Conservation (phyloP, 1,140 invertebrate species). For the Archivesica marissinica region DNA sequence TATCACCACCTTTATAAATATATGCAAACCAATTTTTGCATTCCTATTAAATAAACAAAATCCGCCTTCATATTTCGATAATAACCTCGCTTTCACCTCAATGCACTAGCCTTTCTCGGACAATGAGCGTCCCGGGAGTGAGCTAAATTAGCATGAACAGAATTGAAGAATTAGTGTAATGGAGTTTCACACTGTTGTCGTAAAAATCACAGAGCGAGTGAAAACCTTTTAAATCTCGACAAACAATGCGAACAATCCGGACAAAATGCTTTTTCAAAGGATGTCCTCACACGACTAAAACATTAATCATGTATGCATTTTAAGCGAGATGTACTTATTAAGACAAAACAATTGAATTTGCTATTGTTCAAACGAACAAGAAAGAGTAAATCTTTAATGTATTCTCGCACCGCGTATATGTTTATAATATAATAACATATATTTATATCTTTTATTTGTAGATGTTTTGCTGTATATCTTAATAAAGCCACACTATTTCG, state of each 20-base stretch:
- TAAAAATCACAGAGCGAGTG: conserved; percentile 41
- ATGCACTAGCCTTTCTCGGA: too few species aligned
- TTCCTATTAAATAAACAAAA: too few species aligned
- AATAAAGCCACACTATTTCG: background rate
- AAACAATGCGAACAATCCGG: background rate
- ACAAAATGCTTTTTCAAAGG: conserved; percentile 13
- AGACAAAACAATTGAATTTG: conserved; percentile 23
- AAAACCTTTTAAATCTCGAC: conserved; percentile 50
- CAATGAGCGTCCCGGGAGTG: conserved; percentile 7
- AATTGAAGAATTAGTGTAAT: conserved; percentile 33
- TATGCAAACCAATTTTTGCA: too few species aligned
- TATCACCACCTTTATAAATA: too few species aligned
- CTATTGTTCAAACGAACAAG: background rate
- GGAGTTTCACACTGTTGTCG: conserved; percentile 10
- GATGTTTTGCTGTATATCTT: background rate
- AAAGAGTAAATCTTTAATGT: conserved; percentile 11
- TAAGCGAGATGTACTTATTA: background rate
- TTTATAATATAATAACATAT: conserved; percentile 18
- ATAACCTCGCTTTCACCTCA: too few species aligned
- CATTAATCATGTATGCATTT: conserved; percentile 18
- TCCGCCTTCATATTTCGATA: too few species aligned
- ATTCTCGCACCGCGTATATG: background rate
- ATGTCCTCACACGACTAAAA: background rate
- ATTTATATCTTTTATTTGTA: conserved; percentile 8
- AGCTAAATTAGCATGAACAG: conserved; percentile 34